Evolutionary conservation across 2,113 vertebrate species (phyloP), one percentile per base, ranked within the genome.

Genomic region (Pseudorectes ferrugineus): DNA sequence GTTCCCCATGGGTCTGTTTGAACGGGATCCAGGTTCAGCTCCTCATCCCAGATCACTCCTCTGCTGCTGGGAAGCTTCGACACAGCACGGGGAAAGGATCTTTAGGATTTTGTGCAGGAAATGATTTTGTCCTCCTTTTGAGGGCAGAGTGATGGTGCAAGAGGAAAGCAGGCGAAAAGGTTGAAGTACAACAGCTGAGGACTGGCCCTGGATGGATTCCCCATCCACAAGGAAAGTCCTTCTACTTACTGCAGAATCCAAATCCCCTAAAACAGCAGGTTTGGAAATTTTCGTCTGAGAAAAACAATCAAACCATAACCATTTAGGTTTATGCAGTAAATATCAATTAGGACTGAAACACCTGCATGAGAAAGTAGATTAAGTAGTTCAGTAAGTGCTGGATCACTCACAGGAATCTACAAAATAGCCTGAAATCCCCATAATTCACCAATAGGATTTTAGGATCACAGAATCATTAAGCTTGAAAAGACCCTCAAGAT

Each of bases 1-100:
- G 31, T 43, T 85, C 35, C 87, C 89, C 48, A 2, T 5, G 18
- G n/a, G 65, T 35, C 29, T 70, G 13, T 72, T 14, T 49, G 54
- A 92, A 29, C 11, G 4, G 48, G 49, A 62, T 85, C 48, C 71
- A 35, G 71, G 70, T 73, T 61, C 51, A 62, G 46, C 43, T 71
- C 36, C 85, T 89, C 78, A 46, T 22, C 51, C 83, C 67, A 57
- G 51, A 51, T 20, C 59, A 1, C 33, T 79, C 26, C 51, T 76
- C 48, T 61, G 71, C 35, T 9, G 10, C 68, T 12, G 45, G 59
- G 63, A 80, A 62, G 6, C 23, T 72, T 10, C 17, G 25, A 4
- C 21, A 1, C 14, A 11, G 29, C 0, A 0, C n/a, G n/a, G 23
- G 61, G 46, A 23, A 68, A 62, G 24, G 7, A 49, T 8, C 62